These are phyloP conservation scores for Thaumetopoea pityocampa DNA, from an alignment of 1,140 invertebrate genomes.

Conservation along the genomic window DNA sequence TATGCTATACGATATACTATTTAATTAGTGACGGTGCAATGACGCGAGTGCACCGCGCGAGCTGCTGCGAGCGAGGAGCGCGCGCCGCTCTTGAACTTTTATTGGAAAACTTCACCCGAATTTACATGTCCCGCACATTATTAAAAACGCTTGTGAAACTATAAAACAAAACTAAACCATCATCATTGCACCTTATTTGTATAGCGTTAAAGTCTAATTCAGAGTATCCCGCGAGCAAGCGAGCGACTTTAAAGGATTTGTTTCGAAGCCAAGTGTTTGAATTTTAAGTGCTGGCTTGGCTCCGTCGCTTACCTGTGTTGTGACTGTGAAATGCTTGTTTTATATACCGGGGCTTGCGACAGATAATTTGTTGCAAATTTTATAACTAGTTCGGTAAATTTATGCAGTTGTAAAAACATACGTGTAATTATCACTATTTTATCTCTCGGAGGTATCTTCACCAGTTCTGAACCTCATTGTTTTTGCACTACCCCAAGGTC, in stretches of 20 bases:
- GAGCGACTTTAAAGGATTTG: constrained; percentile 10
- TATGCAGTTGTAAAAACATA: no score
- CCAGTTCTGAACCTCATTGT: no score
- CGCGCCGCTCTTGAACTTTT: constrained; percentile 59
- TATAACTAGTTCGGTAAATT: no score
- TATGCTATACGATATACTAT: constrained; percentile 5
- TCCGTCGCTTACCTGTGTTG: constrained; percentile 11
- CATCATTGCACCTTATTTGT: constrained; percentile 11
- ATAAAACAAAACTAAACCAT: constrained; percentile 31
- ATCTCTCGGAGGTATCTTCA: no score
- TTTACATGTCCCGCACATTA: constrained; percentile 67
- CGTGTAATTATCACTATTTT: no score
- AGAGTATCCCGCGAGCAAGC: constrained; percentile 1
- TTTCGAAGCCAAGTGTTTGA: constrained; percentile 17
- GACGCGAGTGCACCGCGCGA: constrained; percentile 3
- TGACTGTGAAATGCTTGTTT: constrained; percentile 16
- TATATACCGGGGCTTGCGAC: constrained; percentile 10
- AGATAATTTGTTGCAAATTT: constrained; percentile 14
- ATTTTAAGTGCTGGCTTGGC: constrained; percentile 15
- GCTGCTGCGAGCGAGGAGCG: constrained; percentile 20
- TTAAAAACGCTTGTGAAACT: constrained; percentile 65
- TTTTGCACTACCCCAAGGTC: no score
- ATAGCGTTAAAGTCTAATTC: constrained; percentile 1
- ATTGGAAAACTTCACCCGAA: constrained; percentile 68
- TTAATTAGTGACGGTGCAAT: constrained; percentile 12